These are phyloP conservation scores for Creontiades dilutus DNA, from an alignment of 2,888 invertebrate genomes.

Conservation along the genomic window DNA sequence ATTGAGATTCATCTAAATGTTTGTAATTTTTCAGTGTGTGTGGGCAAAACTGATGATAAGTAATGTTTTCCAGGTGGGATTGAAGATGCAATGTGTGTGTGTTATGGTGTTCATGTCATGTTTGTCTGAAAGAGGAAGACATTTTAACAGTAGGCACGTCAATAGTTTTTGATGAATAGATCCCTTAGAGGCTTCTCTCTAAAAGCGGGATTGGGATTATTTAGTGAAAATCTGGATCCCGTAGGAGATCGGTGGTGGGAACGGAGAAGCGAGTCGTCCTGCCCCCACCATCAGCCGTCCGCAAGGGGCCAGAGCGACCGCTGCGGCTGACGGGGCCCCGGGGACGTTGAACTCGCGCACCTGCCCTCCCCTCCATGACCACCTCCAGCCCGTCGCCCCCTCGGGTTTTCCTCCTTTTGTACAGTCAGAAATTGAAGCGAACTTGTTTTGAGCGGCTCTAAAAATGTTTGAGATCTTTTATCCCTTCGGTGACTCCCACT, in stretches of 20 bases:
- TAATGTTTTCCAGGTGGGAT: no score
- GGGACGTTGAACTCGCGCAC: slow-evolving; percentile 28
- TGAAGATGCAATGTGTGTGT: no score
- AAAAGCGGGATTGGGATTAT: background rate
- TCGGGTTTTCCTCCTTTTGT: slow-evolving; percentile 18
- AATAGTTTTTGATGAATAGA: no score
- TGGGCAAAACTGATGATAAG: no score
- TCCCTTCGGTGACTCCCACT: slow-evolving; percentile 18
- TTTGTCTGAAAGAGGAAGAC: no score
- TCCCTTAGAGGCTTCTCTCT: no score
- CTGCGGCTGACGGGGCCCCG: slow-evolving; percentile 27
- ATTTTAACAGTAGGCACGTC: no score
- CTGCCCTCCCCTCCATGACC: no score
- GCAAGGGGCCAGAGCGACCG: background rate
- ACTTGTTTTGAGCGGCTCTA: slow-evolving; percentile 1
- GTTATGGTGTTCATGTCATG: no score
- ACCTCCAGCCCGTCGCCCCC: slow-evolving; percentile 19
- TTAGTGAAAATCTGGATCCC: background rate
- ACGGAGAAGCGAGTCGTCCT: background rate
- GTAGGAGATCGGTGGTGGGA: background rate
- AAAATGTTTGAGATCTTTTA: slow-evolving; percentile 29
- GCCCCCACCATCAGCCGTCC: background rate
- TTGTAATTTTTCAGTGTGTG: no score
- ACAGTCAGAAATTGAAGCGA: slow-evolving; percentile 35
- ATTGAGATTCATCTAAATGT: no score